These are phyloP conservation scores for Catostylus mosaicus DNA, from an alignment of 30 jellyfish, hydroid and myxozoan genomes.

Conservation along the genomic window DNA sequence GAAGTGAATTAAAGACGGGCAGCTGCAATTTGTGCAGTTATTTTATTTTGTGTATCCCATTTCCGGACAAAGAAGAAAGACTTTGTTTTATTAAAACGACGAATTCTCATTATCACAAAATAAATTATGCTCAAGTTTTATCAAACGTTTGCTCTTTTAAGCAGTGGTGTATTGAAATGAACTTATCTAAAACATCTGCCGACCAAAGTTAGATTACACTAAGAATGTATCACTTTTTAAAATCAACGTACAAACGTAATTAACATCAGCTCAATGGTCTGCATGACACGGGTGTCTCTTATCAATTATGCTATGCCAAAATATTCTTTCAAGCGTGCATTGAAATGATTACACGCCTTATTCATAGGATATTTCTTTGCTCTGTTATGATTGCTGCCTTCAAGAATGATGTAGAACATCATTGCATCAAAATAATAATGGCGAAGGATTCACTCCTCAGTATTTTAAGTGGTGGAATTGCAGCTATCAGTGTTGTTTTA, in stretches of 20 bases:
- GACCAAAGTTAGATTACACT: constrained; percentile 17
- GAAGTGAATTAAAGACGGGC: constrained; percentile 74
- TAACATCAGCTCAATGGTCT: constrained; percentile 24
- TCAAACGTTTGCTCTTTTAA: constrained; percentile 65
- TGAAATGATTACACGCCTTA: no score
- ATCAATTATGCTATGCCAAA: no score
- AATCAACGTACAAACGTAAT: constrained; percentile 40
- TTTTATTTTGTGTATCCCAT: constrained; percentile 69
- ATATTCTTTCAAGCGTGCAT: no score
- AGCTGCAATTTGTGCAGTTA: constrained; percentile 75
- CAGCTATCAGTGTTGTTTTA: no score
- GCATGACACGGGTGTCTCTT: background rate
- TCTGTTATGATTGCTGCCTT: no score
- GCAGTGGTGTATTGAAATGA: constrained; percentile 40
- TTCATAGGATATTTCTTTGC: no score
- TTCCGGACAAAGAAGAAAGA: constrained; percentile 70
- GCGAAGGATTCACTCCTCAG: no score
- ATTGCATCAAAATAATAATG: no score
- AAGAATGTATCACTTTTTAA: constrained; percentile 51
- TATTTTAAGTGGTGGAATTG: no score
- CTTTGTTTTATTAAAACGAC: constrained; percentile 63
- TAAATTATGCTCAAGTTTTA: constrained; percentile 56
- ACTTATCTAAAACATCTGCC: constrained; percentile 66
- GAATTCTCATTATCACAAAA: constrained; percentile 52
- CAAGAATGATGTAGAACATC: no score